phyloP scores from a whole-genome alignment of 2,888 invertebrate genomes.

The Monochamus alternatus region DNA sequence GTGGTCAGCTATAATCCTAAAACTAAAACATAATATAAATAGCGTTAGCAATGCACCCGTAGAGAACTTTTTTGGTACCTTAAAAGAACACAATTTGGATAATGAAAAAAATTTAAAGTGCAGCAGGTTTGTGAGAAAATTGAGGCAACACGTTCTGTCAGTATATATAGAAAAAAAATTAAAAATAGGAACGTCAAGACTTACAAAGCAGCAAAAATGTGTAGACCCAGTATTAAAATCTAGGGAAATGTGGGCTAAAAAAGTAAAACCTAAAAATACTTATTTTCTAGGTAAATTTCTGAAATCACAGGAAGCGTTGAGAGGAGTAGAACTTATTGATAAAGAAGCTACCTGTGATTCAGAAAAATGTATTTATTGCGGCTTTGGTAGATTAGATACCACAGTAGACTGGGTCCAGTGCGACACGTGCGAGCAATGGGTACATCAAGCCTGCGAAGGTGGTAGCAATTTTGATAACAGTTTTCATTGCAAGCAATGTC shows the following conservation, averaged over 20 bases:
- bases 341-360: not conserved
- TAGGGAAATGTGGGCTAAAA: constrained; percentile 8
- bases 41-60: constrained; percentile 12
- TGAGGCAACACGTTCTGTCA: not conserved
- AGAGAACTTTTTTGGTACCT: constrained; percentile 1
- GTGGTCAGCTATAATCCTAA: no score
- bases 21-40: not conserved
- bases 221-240: not conserved
- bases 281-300: not conserved
- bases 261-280: not conserved
- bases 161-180: constrained; percentile 8
- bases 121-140: constrained; percentile 2
- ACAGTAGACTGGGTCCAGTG: constrained; percentile 11
- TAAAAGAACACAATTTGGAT: constrained; percentile 5
- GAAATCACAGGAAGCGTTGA: not conserved
- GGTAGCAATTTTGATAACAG: constrained; percentile 4
- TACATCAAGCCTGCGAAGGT: constrained; percentile 12
- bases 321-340: not conserved
- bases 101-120: constrained; percentile 18
- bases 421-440: constrained; percentile 1
- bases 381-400: constrained; percentile 1
- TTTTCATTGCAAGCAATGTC: constrained; percentile 2
- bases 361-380: constrained; percentile 15
- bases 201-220: not conserved
- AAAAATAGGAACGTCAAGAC: not conserved